Conservation (phyloP, 1,140 invertebrate genomes). For the Pachyrhynchus sulphureomaculatus region DNA sequence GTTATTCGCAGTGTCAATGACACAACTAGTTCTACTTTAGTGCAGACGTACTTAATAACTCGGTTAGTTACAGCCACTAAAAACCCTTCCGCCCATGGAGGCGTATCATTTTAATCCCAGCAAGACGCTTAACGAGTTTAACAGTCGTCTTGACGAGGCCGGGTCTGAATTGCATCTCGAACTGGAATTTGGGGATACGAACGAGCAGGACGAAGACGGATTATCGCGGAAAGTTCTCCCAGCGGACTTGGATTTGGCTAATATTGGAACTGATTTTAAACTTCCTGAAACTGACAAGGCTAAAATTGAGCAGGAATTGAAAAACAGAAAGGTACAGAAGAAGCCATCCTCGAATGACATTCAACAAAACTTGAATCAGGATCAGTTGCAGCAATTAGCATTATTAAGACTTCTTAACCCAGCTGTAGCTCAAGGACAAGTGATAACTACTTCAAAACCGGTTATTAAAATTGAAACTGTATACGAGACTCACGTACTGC, state of each 20-base stretch:
- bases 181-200: slow-evolving; percentile 79
- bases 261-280: slow-evolving; percentile 69
- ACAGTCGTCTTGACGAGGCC: slow-evolving; percentile 82
- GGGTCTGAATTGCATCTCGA: slow-evolving; percentile 83
- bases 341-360: slow-evolving; percentile 50
- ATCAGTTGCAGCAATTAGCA: slow-evolving; percentile 75
- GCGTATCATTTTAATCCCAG: slow-evolving; percentile 83
- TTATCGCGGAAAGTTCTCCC: slow-evolving; percentile 62
- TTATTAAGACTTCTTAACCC: slow-evolving; percentile 71
- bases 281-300: slow-evolving; percentile 68
- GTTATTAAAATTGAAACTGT: slow-evolving; percentile 73
- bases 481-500: slow-evolving; percentile 79
- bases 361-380: slow-evolving; percentile 61
- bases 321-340: slow-evolving; percentile 47
- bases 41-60: slow-evolving; percentile 86
- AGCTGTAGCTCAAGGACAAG: slow-evolving; percentile 61
- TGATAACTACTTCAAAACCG: slow-evolving; percentile 75
- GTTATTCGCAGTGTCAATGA: slow-evolving; percentile 70
- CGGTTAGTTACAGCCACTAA: slow-evolving; percentile 82
- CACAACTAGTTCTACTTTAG: slow-evolving; percentile 74
- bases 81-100: slow-evolving; percentile 83
- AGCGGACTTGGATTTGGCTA: slow-evolving; percentile 58
- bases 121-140: slow-evolving; percentile 86
- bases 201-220: slow-evolving; percentile 69
- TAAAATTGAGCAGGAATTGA: slow-evolving; percentile 55